Evolutionary conservation across 2,113 vertebrate genomes (phyloP), one percentile per base, ranked within the genome.

Genomic region (Pedionomus torquatus): DNA sequence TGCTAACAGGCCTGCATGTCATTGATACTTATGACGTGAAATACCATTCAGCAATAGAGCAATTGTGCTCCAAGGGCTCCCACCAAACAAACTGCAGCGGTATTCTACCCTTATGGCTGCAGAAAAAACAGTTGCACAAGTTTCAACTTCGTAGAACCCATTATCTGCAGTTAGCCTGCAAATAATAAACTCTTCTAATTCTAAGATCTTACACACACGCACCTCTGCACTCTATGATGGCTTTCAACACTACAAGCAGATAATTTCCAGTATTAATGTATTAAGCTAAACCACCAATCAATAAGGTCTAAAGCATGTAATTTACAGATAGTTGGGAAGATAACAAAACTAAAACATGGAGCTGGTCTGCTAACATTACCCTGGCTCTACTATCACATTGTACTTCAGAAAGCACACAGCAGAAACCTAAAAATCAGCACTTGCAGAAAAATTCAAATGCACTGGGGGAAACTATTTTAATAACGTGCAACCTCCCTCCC

Each of bases 251-350:
- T 54, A 60, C 48, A 52, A 69, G 72, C 16, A 2, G 70, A 23
- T 89, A 69, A 93, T 94, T 95, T 89, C 89, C 77, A 61, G 80
- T 51, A 91, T 92, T 94, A 77, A 43, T 58, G 44, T 33, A 87
- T 58, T 92, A 94, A 44, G 9, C 60, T 88, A 89, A 89, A 79
- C 74, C 66, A 87, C 83, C 74, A 65, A 82, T 95, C 94, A 76
- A 66, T 91, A 94, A 76, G 33, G 20, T 49, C 68, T 90, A 46
- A 69, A 93, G 90, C 48, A 7, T 12, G 57, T 83, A 68, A 96
- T 94, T 95, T 93, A 83, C 46, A 72, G 88, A 5, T 72, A 65
- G 33, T 71, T 52, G 49, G 26, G n/a, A 66, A 89, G 81, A 83
- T 28, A 93, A 46, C 39, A 51, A 55, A 77, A 87, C 28, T 76